Conservation (phyloP, 2,797 vertebrate genomes). For the Diglossa cyanea region DNA sequence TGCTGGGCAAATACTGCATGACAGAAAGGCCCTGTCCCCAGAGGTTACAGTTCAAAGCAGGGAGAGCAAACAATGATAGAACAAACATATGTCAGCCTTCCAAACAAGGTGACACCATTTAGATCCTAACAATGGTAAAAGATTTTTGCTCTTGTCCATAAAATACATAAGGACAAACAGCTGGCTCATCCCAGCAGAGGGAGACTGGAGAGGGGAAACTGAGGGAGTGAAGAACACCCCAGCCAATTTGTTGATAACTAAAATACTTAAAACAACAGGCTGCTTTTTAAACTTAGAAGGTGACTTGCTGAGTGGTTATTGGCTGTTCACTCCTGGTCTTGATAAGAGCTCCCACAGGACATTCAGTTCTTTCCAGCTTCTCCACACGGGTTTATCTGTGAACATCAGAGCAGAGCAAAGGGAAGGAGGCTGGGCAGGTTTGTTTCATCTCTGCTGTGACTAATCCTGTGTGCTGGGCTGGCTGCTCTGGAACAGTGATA, state of each 20-base stretch:
- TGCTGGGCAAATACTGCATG: neutral
- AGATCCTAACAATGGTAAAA: neutral
- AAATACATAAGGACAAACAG: neutral
- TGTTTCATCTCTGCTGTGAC: constrained; percentile 56
- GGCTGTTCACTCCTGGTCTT: neutral
- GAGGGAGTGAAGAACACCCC: neutral
- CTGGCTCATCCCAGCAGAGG: neutral
- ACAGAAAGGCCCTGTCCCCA: neutral
- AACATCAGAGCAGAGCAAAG: constrained; percentile 49
- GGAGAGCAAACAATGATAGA: neutral
- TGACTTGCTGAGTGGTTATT: constrained; percentile 44
- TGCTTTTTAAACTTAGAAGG: constrained; percentile 35
- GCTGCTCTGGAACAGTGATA: neutral
- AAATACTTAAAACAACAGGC: neutral
- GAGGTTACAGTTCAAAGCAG: constrained; percentile 14
- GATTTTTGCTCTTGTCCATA: neutral
- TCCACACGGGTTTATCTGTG: constrained; percentile 35
- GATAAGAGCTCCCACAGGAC: constrained; percentile 66
- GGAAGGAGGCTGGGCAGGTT: constrained; percentile 59
- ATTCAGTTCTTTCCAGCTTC: constrained; percentile 57
- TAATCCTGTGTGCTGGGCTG: constrained; percentile 31
- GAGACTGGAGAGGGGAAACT: neutral
- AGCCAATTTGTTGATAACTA: constrained; percentile 12
- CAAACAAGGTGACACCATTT: neutral
- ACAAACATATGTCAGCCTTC: neutral